Percentiles rank a stretch among this genome's conserved stretches.
phyloP scores from a whole-genome alignment of 2,888 invertebrate species.

The Anagyrus pseudococci region DNA sequence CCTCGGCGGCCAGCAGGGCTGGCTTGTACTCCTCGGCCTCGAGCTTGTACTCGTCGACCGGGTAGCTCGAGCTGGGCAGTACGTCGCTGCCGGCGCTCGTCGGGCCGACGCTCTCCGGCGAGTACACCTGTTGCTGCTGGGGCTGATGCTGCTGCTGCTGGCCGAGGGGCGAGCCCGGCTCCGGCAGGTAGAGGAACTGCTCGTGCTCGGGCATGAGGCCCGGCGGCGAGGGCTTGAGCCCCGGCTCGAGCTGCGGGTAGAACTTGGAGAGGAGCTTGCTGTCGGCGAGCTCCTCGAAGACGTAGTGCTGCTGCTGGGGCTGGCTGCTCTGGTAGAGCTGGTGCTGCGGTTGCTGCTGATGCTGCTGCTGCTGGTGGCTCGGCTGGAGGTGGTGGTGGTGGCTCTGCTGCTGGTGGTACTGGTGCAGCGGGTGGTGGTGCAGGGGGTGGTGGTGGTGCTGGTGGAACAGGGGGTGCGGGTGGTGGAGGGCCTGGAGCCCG shows the following conservation, averaged over 20 bases:
- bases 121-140: conserved; percentile 18
- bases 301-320: conserved; percentile 31
- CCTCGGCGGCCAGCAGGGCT: background rate
- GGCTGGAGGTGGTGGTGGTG: conserved; percentile 33
- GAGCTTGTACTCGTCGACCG: background rate
- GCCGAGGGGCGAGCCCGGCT: conserved; percentile 44
- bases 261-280: conserved; percentile 35
- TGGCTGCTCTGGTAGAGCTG: background rate
- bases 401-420: conserved; percentile 33
- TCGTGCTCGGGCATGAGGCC: conserved; percentile 47
- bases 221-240: conserved; percentile 29
- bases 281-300: conserved; percentile 45
- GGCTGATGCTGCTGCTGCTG: conserved; percentile 28
- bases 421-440: conserved; percentile 36
- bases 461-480: no score
- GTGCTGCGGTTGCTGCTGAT: background rate
- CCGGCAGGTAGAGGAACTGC: conserved; percentile 46
- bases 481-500: background rate
- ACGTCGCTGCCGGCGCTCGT: background rate
- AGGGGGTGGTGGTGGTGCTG: conserved; percentile 43
- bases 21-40: background rate
- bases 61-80: background rate
- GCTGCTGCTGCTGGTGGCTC: background rate
- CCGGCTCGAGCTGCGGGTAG: conserved; percentile 32
- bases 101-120: background rate